Evolutionary conservation across 1,140 invertebrate genomes (phyloP), one percentile per base, ranked within the genome.

Genomic region (Drosophila melanica): DNA sequence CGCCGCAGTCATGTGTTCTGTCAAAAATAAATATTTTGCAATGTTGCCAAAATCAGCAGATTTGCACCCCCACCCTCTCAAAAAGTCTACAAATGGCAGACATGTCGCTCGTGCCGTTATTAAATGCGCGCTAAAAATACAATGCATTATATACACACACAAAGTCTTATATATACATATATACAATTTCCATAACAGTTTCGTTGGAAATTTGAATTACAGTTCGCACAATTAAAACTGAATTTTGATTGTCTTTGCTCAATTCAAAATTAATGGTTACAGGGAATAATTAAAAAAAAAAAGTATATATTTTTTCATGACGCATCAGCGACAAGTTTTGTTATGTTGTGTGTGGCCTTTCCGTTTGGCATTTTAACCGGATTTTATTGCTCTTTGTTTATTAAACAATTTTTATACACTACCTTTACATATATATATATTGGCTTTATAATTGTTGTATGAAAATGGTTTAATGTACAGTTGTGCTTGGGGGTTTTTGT

Each of bases 1-100:
- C 30, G n/a, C 11, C 35, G 54, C 79, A 82, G 79, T 87, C 82
- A 87, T 87, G 82, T 87, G 82, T 71, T 68, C 48, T 67, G 63
- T 78, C 62, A 75, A 73, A 78, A 71, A 78, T 70, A 74, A 50
- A 71, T 55, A 75, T 82, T 58, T 89, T 73, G 84, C 84, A 89
- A 74, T 54, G 75, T 62, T 87, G 82, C 82, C 84, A 87, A 87
- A 86, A 79, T 79, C 54, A 66, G 30, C 55, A 62, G 33, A 39
- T 59, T 66, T 59, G 23, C 60, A 50, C 20, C 54, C 23, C 9
- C 23, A 1, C 2, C 37, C 54, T 1, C 5, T 12, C 12, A 10
- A 39, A 35, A 45, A 23, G 0, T 3, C 27, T 30, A 9, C 33
- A 23, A 20, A 58, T n/a, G 51, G 30, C 18, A 55, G 68, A 51